Evolutionary conservation across 1,140 invertebrate species (phyloP), one percentile per base, ranked within the genome.

Genomic region (Drosophila setifemur): DNA sequence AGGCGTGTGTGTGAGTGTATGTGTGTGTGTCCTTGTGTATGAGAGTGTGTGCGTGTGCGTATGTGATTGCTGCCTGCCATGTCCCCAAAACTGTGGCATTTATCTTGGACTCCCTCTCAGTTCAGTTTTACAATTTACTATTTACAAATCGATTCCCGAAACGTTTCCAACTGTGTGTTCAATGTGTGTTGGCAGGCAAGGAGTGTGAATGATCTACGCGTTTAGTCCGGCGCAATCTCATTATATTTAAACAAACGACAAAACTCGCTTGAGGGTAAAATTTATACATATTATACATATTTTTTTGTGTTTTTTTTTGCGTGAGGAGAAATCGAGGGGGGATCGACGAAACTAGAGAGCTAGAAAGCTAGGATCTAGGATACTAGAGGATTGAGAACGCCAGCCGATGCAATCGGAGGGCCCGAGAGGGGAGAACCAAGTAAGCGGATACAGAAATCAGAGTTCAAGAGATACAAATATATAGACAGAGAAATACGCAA

Each of bases 191-290:
- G 53, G 61, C 25, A 26, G 45, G 3, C 7, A 29, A 18, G 14
- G 43, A 44, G 45, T 61, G 39, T 57, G 60, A 54, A 55, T 70
- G 37, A 53, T 58, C 26, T 42, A 18, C 23, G 29, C 47, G 39
- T 39, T 47, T 19, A 50, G 53, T 49, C 37, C 58, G 57, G 74
- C 71, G 61, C 44, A 86, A 86, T 86, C 81, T 86, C 81, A 86
- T 86, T 86, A 86, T 60, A 52, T 73, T 83, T 75, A 61, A 54
- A 43, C 11, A 39, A 44, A 18, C 25, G 26, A 31, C 50, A 25
- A 14, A 23, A 50, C 44, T 50, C 28, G 45, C 45, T 7, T 18
- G 23, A 3, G 42, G 16, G 8, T 4, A 23, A 11, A 6, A 37
- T 49, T 57, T 49, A 9, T 29, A 11, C 44, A 44, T 43, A 23